Evolutionary conservation across 1,140 invertebrate genomes (phyloP).

Genomic region (Musca vetustissima): DNA sequence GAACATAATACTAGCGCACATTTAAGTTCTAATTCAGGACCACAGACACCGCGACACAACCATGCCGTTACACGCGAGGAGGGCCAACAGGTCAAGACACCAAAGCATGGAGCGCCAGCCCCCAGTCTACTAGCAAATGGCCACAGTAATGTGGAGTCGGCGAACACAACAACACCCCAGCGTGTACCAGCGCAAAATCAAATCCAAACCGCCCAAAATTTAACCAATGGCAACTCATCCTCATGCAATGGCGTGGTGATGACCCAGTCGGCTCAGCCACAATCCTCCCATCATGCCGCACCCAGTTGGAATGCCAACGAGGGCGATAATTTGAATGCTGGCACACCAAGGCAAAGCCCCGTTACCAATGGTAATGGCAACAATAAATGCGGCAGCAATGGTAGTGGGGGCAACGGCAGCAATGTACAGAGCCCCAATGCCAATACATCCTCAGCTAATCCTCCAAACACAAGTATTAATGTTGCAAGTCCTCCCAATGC

Average conservation of each 20-base stretch:
- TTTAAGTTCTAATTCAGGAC: not conserved
- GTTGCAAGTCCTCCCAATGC: constrained; percentile 20
- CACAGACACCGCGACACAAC: constrained; percentile 8
- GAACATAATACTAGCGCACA: not conserved
- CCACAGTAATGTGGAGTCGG: constrained; percentile 3
- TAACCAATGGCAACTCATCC: constrained; percentile 42
- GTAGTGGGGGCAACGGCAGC: constrained; percentile 31
- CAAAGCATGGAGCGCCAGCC: constrained; percentile 38
- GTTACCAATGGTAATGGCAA: constrained; percentile 24
- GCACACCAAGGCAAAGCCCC: constrained; percentile 26
- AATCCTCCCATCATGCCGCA: not conserved
- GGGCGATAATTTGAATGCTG: constrained; percentile 26
- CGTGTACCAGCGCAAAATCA: constrained; percentile 5
- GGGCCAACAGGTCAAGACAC: constrained; percentile 37
- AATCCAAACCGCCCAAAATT: constrained; percentile 41
- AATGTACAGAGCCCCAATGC: constrained; percentile 49
- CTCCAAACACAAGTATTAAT: constrained; percentile 19
- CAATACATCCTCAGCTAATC: constrained; percentile 33
- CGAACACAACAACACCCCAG: constrained; percentile 18
- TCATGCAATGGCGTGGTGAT: not conserved
- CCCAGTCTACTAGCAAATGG: not conserved
- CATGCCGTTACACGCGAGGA: not conserved
- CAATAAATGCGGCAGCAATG: constrained; percentile 22
- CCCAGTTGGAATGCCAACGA: constrained; percentile 7
- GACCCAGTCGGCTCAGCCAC: constrained; percentile 40